A percentile compares a stretch with the other conserved stretches of the same genome.
These are phyloP conservation scores for Lasiommata megera DNA, from an alignment of 2,888 invertebrate genomes.

Conservation along the genomic window DNA sequence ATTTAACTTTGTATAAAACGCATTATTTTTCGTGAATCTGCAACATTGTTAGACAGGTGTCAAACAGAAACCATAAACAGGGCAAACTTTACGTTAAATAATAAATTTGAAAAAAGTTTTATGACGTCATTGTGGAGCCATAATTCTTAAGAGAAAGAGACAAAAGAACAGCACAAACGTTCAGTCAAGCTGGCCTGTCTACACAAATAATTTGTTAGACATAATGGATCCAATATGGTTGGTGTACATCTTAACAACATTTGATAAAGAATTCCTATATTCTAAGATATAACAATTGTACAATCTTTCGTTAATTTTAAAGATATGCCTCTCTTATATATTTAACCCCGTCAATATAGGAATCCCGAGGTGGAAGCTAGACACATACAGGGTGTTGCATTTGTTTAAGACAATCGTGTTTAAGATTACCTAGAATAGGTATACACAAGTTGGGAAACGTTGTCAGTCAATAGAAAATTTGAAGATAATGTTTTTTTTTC, in stretches of 20 bases:
- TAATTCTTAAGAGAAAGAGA: not conserved
- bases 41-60: no score
- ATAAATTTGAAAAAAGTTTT: no score
- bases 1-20: no score
- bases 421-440: no score
- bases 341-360: conserved; percentile 35
- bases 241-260: conserved; percentile 30
- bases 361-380: conserved; percentile 27
- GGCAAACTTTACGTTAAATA: not conserved
- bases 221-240: conserved; percentile 16
- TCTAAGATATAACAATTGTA: conserved; percentile 38
- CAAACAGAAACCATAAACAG: not conserved
- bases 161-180: not conserved
- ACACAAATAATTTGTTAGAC: not conserved
- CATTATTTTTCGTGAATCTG: no score
- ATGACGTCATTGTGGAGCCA: not conserved
- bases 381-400: conserved; percentile 11
- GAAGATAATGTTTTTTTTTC: not conserved
- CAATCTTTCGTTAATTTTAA: conserved; percentile 36
- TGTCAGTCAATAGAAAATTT: not conserved
- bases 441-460: not conserved
- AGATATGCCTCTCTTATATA: conserved; percentile 40
- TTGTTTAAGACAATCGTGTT: not conserved
- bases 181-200: not conserved
- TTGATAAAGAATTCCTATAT: conserved; percentile 30